These are phyloP conservation scores for Austrofundulus limnaeus DNA, from an alignment of 2,113 vertebrate species.

Conservation along the genomic window DNA sequence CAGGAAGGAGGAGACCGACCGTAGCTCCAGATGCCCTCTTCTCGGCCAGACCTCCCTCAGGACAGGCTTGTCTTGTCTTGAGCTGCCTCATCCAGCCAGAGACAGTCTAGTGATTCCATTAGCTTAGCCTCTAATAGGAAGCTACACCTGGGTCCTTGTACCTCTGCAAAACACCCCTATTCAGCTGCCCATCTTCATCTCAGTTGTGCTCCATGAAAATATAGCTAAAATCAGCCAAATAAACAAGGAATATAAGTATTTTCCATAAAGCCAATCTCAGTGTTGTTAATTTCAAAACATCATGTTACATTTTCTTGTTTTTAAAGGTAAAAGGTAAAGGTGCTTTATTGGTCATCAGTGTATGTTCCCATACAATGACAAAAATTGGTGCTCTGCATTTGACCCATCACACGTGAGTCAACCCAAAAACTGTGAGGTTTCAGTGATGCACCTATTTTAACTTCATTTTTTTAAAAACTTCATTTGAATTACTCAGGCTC, in stretches of 20 bases:
- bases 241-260: neutral
- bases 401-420: too few relatives aligned
- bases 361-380: too few relatives aligned
- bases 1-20: conserved; percentile 25
- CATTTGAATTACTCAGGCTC: neutral
- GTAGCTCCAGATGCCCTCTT: conserved; percentile 60
- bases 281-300: too few relatives aligned
- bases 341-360: too few relatives aligned
- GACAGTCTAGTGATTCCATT: conserved; percentile 67
- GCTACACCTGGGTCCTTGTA: conserved; percentile 71
- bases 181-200: neutral
- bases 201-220: conserved; percentile 3
- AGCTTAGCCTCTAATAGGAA: conserved; percentile 69
- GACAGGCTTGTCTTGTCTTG: conserved; percentile 54
- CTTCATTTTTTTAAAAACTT: neutral
- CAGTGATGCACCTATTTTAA: too few relatives aligned
- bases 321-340: too few relatives aligned
- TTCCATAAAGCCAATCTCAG: neutral
- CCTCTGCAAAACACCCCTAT: conserved; percentile 24
- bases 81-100: conserved; percentile 54
- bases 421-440: too few relatives aligned
- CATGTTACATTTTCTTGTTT: too few relatives aligned
- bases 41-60: conserved; percentile 61
- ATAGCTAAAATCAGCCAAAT: neutral
- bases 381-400: too few relatives aligned